Evolutionary conservation across 2,888 invertebrate species (phyloP).

Genomic region (Euproctis similis): DNA sequence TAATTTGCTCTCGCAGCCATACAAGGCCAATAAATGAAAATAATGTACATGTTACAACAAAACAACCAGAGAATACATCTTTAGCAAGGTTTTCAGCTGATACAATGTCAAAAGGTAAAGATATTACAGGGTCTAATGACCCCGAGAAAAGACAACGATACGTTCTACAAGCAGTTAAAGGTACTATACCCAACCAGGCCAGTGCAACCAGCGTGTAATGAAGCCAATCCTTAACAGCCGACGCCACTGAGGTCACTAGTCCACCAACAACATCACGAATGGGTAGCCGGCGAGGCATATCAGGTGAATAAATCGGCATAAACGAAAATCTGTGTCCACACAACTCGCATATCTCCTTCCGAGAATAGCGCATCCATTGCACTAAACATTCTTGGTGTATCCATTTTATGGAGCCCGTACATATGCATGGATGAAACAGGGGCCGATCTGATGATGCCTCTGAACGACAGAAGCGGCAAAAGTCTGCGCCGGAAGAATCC

Average conservation of each 20-base stretch:
- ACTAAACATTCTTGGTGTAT: constrained; percentile 99
- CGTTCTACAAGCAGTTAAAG: constrained; percentile 95
- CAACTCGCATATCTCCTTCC: constrained; percentile 98
- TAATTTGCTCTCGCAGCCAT: constrained; percentile 98
- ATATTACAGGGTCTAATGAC: constrained; percentile 89
- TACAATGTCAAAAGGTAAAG: constrained; percentile 92
- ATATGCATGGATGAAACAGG: constrained; percentile 98
- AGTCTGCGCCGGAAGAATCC: constrained; percentile 83
- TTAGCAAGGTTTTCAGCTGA: constrained; percentile 94
- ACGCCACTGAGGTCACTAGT: constrained; percentile 89
- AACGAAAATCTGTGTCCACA: constrained; percentile 98
- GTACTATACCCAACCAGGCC: constrained; percentile 98
- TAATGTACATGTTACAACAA: constrained; percentile 96
- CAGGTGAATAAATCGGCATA: constrained; percentile 99
- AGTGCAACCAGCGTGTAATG: constrained; percentile 97
- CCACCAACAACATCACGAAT: constrained; percentile 94
- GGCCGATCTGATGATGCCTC: constrained; percentile 95
- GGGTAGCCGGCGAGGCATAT: constrained; percentile 98
- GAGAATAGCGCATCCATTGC: constrained; percentile 99
- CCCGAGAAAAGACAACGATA: constrained; percentile 95
- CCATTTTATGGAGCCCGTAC: constrained; percentile 99
- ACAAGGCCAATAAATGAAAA: constrained; percentile 97
- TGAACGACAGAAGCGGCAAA: constrained; percentile 98
- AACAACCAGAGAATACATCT: constrained; percentile 96
- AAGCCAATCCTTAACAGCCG: constrained; percentile 96